Evolutionary conservation across 2,888 invertebrate genomes (phyloP).

Genomic region (Himalopsyche anomala): DNA sequence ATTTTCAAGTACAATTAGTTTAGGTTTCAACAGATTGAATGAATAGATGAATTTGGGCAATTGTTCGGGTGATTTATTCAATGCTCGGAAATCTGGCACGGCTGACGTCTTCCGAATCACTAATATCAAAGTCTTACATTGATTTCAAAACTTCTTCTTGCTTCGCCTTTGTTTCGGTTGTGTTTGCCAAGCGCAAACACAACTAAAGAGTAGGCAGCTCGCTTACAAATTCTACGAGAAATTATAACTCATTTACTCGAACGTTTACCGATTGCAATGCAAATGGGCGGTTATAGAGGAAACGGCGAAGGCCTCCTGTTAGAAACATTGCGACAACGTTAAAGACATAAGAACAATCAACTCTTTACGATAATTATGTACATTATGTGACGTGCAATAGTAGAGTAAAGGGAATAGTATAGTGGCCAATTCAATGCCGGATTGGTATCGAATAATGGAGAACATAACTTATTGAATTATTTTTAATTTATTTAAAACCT

Average conservation of each 20-base stretch:
- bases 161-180: neutral
- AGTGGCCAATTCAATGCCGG: no score
- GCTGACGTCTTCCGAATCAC: neutral
- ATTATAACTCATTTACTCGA: conserved; percentile 12
- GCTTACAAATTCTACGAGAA: conserved; percentile 22
- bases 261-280: conserved; percentile 31
- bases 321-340: conserved; percentile 56
- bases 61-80: neutral
- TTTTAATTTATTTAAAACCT: no score
- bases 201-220: conserved; percentile 11
- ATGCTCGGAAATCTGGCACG: neutral
- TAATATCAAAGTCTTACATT: neutral
- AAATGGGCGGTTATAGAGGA: conserved; percentile 49
- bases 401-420: no score
- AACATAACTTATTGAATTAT: no score
- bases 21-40: neutral
- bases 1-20: no score
- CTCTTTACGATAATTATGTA: conserved; percentile 14
- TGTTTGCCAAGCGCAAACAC: conserved; percentile 7
- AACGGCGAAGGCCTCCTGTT: conserved; percentile 51
- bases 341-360: conserved; percentile 20
- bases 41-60: neutral
- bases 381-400: neutral
- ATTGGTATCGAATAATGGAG: no score
- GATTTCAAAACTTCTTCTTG: conserved; percentile 13